Percentiles rank a stretch among this genome's conserved stretches.
Evolutionary conservation across 2,797 vertebrate genomes (phyloP).

Genomic region (Acrocephalus scirpaceus): DNA sequence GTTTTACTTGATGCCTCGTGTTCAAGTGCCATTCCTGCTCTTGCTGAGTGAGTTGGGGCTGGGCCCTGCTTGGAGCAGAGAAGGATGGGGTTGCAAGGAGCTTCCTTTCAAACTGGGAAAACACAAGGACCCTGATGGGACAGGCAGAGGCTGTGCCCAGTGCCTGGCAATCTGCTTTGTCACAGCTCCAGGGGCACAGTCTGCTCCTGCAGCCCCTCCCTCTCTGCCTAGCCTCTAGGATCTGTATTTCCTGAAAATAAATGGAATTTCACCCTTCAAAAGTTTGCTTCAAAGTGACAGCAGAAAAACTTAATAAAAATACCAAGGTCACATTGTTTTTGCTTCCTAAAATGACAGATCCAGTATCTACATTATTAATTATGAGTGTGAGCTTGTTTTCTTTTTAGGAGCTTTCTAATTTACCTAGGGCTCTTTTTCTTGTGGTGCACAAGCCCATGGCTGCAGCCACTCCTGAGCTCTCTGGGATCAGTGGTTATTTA

Average conservation of each 20-base stretch:
- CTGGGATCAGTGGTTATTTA: not conserved
- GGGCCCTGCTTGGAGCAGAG: not conserved
- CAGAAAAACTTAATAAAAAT: not conserved
- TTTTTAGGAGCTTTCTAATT: not conserved
- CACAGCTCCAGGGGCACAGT: not conserved
- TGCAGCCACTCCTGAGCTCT: not conserved
- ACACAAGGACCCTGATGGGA: not conserved
- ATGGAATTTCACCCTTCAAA: not conserved
- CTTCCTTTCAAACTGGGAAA: not conserved
- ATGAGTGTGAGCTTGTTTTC: not conserved
- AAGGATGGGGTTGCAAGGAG: not conserved
- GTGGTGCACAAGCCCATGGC: fast-evolving
- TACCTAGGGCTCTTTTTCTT: not conserved
- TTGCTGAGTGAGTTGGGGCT: not conserved
- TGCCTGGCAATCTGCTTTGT: not conserved
- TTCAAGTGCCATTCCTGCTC: not conserved
- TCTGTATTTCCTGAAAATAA: not conserved
- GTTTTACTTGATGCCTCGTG: not conserved
- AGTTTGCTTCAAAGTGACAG: not conserved
- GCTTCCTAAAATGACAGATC: not conserved
- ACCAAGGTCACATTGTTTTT: not conserved
- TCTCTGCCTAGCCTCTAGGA: not conserved
- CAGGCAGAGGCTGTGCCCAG: not conserved
- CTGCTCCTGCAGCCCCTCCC: not conserved
- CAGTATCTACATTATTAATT: not conserved